Evolutionary conservation across 2,113 vertebrate species (phyloP).

Genomic region (Spizaetus ornatus): DNA sequence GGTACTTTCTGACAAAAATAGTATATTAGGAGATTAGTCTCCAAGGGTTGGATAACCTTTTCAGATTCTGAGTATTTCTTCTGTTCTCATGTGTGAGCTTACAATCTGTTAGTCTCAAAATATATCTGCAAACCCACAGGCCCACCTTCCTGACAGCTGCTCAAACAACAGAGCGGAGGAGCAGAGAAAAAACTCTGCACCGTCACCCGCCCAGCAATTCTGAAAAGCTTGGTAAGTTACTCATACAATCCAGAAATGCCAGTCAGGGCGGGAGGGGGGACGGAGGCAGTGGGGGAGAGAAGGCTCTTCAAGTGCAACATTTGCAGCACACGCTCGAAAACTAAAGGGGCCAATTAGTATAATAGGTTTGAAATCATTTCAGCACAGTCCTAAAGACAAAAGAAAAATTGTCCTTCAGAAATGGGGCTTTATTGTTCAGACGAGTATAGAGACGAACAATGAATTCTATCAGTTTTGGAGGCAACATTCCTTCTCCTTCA

Average conservation of each 20-base stretch:
- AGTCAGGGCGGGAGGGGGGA: background rate
- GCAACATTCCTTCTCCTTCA: conserved; percentile 68
- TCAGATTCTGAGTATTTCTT: conserved; percentile 65
- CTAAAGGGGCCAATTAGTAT: conserved; percentile 67
- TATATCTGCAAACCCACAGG: conserved; percentile 63
- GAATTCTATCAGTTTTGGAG: conserved; percentile 72
- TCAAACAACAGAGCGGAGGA: conserved; percentile 53
- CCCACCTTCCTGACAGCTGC: conserved; percentile 70
- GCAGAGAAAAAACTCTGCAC: background rate
- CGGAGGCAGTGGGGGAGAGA: background rate
- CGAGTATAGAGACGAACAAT: conserved; percentile 61
- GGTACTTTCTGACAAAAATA: conserved; percentile 62
- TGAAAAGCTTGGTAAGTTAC: conserved; percentile 58
- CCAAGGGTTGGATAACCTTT: conserved; percentile 64
- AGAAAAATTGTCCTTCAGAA: conserved; percentile 72
- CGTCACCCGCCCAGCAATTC: conserved; percentile 4
- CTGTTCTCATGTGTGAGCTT: conserved; percentile 56
- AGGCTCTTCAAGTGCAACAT: conserved; percentile 17
- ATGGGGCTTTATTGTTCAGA: conserved; percentile 64
- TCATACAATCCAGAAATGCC: conserved; percentile 39
- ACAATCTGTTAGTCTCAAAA: conserved; percentile 62
- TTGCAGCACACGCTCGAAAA: conserved; percentile 2
- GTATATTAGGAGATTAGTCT: conserved; percentile 71
- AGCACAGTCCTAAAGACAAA: conserved; percentile 71
- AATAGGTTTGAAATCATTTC: conserved; percentile 71